A percentile compares a stretch with the other conserved stretches of the same genome.
Evolutionary conservation across 2,888 invertebrate species (phyloP).

Genomic region (Apeira syringaria): DNA sequence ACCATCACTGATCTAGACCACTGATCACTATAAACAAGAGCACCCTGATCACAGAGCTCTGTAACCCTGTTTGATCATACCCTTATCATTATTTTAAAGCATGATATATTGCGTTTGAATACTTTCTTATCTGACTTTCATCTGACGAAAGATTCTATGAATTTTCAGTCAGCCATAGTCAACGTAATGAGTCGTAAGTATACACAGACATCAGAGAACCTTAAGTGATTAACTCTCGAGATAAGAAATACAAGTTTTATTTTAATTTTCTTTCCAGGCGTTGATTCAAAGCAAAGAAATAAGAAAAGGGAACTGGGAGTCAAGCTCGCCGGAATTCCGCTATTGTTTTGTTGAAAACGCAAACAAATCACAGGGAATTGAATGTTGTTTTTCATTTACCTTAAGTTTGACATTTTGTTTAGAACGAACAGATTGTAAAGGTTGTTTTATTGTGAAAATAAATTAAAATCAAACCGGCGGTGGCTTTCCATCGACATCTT

Average conservation of each 20-base stretch:
- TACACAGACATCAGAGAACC: slow-evolving; percentile 4
- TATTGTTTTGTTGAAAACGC: slow-evolving; percentile 10
- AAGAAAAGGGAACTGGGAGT: slow-evolving; percentile 3
- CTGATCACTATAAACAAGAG: no score
- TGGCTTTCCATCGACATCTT: no score
- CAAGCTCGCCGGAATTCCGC: background rate
- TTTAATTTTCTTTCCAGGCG: slow-evolving; percentile 14
- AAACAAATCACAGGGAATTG: slow-evolving; percentile 7
- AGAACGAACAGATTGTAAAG: background rate
- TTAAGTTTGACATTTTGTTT: background rate
- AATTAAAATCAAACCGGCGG: no score
- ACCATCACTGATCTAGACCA: no score
- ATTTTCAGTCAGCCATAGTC: background rate
- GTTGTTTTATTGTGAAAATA: no score
- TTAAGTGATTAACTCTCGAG: slow-evolving; percentile 17
- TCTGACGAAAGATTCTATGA: no score
- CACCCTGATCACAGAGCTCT: no score
- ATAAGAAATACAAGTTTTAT: slow-evolving; percentile 13
- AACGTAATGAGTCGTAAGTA: slow-evolving; percentile 1
- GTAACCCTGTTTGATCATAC: no score
- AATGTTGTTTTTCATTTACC: slow-evolving; percentile 1
- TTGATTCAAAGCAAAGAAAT: slow-evolving; percentile 11
- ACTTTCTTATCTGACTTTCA: no score
- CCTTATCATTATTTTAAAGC: no score
- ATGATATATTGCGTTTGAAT: no score